Evolutionary conservation across 2,888 invertebrate genomes (phyloP), one percentile per base, ranked within the genome.

Genomic region (Coenonympha arcania): DNA sequence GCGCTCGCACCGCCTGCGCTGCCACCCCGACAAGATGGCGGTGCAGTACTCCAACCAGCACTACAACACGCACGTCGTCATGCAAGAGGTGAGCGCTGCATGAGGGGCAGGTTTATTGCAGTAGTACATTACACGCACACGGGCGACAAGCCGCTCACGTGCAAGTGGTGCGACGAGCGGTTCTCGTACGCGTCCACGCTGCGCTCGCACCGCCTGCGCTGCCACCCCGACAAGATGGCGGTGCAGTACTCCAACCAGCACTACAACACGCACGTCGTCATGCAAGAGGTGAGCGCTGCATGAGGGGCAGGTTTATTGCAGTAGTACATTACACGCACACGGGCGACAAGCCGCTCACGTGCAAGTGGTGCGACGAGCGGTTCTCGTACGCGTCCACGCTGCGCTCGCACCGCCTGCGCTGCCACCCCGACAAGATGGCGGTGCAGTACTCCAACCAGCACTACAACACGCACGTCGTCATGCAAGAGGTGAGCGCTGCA

Each of bases 111-210:
- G 88, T 88, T n/a, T n/a, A n/a, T n/a, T n/a, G n/a, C n/a, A n/a
- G n/a, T n/a, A n/a, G 19, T 88, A 88, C 66, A 77, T 87, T 86
- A 87, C 65, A 86, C 85, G 8, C 88, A 88, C 70, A 88, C 88
- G 41, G 88, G 88, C 51, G 85, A 85, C 67, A 87, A 87, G 66
- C 88, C 88, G 36, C 76, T 88, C 43, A 71, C 82, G 40, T 88
- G 88, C 71, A 87, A 87, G 61, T 88, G 87, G 82, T 88, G 88
- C 66, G 80, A 82, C 55, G 87, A 88, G 66, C 76, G 86, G 42
- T 88, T 88, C 66, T 81, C 87, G 57, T 88, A 88, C 73, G 87
- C 88, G 62, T 88, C 88, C 1, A 87, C 88, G 44, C 75, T 88
- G 65, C 87, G 88, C 62, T 85, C 87, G 63, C 88, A 88, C 67